These are phyloP conservation scores for Azemiops feae DNA, from an alignment of 2,113 vertebrate genomes.

Conservation along the genomic window DNA sequence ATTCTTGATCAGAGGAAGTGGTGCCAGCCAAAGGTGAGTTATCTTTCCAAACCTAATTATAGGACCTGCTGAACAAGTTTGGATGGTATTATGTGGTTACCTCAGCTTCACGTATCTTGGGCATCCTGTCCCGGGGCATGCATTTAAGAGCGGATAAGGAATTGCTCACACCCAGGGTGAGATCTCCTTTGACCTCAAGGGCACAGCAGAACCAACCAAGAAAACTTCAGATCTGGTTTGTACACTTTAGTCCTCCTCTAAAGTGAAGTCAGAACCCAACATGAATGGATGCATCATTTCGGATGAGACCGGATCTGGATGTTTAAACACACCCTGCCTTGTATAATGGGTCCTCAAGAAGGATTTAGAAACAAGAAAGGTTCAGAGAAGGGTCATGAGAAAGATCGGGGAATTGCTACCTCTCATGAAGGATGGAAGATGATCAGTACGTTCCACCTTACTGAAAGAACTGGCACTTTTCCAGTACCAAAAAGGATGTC, in stretches of 20 bases:
- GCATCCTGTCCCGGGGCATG: not conserved
- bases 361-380: not conserved
- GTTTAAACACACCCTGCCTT: not conserved
- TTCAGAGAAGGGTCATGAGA: not conserved
- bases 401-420: not conserved
- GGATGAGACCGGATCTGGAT: not conserved
- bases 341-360: not conserved
- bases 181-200: not conserved
- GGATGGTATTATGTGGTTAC: not conserved
- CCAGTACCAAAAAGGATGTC: not conserved
- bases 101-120: not conserved
- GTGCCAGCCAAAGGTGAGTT: constrained; percentile 8
- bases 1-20: not conserved
- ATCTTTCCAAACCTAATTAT: constrained; percentile 29
- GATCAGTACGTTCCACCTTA: not conserved
- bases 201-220: not conserved
- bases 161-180: accelerated
- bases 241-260: not conserved
- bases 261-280: not conserved
- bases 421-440: not conserved
- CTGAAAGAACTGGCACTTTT: not conserved
- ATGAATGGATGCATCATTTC: not conserved
- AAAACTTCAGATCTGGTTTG: not conserved
- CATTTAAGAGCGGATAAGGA: not conserved
- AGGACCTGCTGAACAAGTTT: constrained; percentile 3